phyloP scores from a whole-genome alignment of 2,797 vertebrate genomes.

The Pitangus sulphuratus region DNA sequence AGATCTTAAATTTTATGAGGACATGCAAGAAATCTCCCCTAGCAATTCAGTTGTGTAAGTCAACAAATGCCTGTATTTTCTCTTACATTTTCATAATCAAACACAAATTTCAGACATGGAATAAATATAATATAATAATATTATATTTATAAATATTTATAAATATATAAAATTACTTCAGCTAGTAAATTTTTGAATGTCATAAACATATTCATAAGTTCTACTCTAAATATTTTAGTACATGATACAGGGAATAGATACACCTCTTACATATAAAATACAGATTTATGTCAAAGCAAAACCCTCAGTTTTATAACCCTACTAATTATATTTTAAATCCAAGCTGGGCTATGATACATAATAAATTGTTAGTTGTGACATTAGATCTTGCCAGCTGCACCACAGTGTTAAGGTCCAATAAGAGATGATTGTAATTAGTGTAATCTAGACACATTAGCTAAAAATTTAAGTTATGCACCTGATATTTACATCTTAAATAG shows the following conservation, averaged over 20 bases:
- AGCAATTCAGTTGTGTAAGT: conserved; percentile 33
- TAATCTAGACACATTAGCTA: conserved; percentile 24
- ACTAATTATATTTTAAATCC: conserved; percentile 13
- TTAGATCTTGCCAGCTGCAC: background rate
- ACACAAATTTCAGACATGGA: conserved; percentile 42
- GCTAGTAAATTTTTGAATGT: conserved; percentile 20
- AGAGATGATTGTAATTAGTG: background rate
- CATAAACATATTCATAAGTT: conserved; percentile 45
- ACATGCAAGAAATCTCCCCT: background rate
- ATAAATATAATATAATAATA: background rate
- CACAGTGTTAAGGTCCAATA: background rate
- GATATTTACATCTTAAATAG: background rate
- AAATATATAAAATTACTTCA: too few species aligned
- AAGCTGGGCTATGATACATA: background rate
- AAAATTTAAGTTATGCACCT: conserved; percentile 6
- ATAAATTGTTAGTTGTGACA: conserved; percentile 19
- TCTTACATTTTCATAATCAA: conserved; percentile 38
- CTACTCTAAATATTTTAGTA: conserved; percentile 61
- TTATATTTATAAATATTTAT: too few species aligned
- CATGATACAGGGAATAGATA: conserved; percentile 40
- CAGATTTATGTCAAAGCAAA: conserved; percentile 42
- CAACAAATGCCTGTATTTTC: background rate
- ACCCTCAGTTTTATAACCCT: background rate
- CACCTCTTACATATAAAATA: conserved; percentile 31
- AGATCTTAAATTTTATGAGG: conserved; percentile 28